phyloP scores from a whole-genome alignment of 2,888 invertebrate species.

The Aromia moschata region DNA sequence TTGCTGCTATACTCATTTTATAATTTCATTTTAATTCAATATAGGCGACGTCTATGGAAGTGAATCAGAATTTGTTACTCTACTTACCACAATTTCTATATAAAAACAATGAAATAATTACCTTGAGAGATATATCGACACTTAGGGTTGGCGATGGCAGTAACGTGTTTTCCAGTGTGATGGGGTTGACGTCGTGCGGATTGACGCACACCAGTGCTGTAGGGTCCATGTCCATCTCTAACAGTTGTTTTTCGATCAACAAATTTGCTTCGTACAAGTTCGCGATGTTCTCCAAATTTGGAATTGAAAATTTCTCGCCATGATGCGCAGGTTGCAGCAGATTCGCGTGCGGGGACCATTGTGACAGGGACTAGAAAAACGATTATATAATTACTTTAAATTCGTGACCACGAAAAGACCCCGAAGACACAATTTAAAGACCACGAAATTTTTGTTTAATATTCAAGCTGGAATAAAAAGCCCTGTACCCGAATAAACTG shows the following conservation, averaged over 20 bases:
- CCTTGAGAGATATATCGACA: slow-evolving; percentile 32
- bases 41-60: no score
- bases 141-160: slow-evolving; percentile 17
- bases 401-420: no score
- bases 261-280: slow-evolving; percentile 16
- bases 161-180: slow-evolving; percentile 32
- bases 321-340: slow-evolving; percentile 60
- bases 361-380: slow-evolving; percentile 51
- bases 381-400: no score
- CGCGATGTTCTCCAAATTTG: slow-evolving; percentile 31
- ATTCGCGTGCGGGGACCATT: slow-evolving; percentile 54
- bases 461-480: no score
- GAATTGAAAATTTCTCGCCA: slow-evolving; percentile 61
- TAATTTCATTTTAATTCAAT: no score
- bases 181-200: slow-evolving; percentile 54
- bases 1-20: no score
- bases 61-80: no score
- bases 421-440: no score
- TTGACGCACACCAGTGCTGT: slow-evolving; percentile 51
- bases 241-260: slow-evolving; percentile 31
- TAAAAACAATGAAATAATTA: slow-evolving; percentile 7
- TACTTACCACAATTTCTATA: no score
- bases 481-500: no score
- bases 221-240: slow-evolving; percentile 46
- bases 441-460: no score